A percentile compares a stretch with the other conserved stretches of the same genome.
Conservation (phyloP, 92 coral and sea anemone genomes). For the Pocillopora grandis region DNA sequence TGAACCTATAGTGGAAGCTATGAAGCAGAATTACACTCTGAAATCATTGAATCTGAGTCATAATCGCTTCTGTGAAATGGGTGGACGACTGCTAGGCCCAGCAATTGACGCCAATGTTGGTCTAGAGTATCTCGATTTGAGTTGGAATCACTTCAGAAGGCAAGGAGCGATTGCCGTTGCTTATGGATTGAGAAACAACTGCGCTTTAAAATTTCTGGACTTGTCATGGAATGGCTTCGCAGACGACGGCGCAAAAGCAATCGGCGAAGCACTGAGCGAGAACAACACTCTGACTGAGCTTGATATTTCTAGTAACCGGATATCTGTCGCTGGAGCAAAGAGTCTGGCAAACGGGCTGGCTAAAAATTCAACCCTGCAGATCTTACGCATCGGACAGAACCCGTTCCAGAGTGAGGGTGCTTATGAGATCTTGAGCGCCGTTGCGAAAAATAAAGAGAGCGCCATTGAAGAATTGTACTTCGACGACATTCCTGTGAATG, state of each 20-base stretch:
- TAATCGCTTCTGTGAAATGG: slow-evolving; percentile 78
- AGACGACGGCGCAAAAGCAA: slow-evolving; percentile 88
- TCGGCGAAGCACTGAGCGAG: slow-evolving; percentile 72
- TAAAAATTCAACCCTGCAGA: slow-evolving; percentile 72
- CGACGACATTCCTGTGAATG: slow-evolving; percentile 88
- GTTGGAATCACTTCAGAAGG: slow-evolving; percentile 91
- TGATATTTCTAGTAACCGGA: slow-evolving; percentile 82
- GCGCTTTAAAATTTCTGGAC: slow-evolving; percentile 80
- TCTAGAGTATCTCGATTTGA: slow-evolving; percentile 80
- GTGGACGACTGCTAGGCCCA: slow-evolving; percentile 92
- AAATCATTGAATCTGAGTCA: slow-evolving; percentile 87
- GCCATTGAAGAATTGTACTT: slow-evolving; percentile 78
- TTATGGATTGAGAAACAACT: slow-evolving; percentile 74
- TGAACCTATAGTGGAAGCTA: slow-evolving; percentile 93
- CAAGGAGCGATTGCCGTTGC: slow-evolving; percentile 87
- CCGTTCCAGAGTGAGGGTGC: slow-evolving; percentile 81
- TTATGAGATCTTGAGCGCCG: slow-evolving; percentile 66
- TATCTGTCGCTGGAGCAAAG: slow-evolving; percentile 73
- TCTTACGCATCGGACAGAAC: slow-evolving; percentile 75
- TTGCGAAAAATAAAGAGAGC: slow-evolving; percentile 73
- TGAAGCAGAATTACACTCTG: slow-evolving; percentile 86
- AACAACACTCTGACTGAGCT: slow-evolving; percentile 80
- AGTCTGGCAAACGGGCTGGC: slow-evolving; percentile 71
- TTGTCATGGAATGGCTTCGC: slow-evolving; percentile 96
- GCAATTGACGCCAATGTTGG: slow-evolving; percentile 92